phyloP scores from a whole-genome alignment of 2,113 vertebrate species.

The Talpa occidentalis region DNA sequence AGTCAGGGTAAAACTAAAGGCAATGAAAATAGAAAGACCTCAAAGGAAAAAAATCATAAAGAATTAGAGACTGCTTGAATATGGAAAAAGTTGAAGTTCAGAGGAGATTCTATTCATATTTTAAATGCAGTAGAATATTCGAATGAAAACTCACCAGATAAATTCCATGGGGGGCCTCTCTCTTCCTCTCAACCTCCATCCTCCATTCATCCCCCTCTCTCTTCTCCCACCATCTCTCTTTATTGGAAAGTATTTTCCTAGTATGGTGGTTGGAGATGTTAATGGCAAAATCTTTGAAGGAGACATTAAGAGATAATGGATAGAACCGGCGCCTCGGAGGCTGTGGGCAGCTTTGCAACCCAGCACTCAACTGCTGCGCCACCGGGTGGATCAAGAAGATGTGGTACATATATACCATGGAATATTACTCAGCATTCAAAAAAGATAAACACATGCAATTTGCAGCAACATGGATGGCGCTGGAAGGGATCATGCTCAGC shows the following conservation, averaged over 20 bases:
- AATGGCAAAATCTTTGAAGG: not conserved
- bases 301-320: not conserved
- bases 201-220: too few relatives aligned
- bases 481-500: too few relatives aligned
- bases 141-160: constrained; percentile 13
- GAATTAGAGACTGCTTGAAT: constrained; percentile 20
- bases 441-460: too few relatives aligned
- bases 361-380: too few relatives aligned
- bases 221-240: not conserved
- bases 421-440: too few relatives aligned
- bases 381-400: too few relatives aligned
- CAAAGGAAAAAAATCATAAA: not conserved
- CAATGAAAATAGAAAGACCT: not conserved
- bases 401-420: too few relatives aligned
- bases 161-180: not conserved
- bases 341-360: too few relatives aligned
- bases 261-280: not conserved
- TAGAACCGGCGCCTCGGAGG: too few relatives aligned
- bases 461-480: too few relatives aligned
- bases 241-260: not conserved
- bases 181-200: not conserved
- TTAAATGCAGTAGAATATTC: not conserved
- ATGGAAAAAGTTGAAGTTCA: not conserved
- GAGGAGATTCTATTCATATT: not conserved
- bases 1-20: not conserved